phyloP scores from a whole-genome alignment of 1,140 invertebrate species.

The Dolichoris vasculosae region DNA sequence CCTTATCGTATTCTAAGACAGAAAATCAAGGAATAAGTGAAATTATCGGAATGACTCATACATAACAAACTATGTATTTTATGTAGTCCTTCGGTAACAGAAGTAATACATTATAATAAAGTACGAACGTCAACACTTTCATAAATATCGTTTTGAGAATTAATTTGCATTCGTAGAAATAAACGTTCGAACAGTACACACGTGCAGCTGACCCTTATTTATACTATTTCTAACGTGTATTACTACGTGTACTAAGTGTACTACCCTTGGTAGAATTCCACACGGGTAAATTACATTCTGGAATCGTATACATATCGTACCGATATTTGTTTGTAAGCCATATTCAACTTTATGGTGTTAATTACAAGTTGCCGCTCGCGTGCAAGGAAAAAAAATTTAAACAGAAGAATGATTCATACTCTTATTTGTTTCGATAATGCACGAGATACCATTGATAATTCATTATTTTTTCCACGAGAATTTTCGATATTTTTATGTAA shows the following conservation, averaged over 20 bases:
- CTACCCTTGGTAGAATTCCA: conserved; percentile 2
- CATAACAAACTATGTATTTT: neutral
- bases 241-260: too few relatives aligned
- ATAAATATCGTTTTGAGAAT: neutral
- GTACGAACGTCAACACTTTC: neutral
- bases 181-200: neutral
- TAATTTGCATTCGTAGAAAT: neutral
- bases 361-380: neutral
- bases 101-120: neutral
- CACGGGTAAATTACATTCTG: neutral
- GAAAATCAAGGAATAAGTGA: neutral
- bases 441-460: neutral
- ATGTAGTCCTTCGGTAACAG: neutral
- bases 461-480: neutral
- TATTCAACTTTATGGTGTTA: conserved; percentile 27
- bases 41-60: neutral
- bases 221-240: neutral
- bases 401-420: neutral
- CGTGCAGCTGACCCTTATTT: neutral
- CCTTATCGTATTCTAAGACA: too few relatives aligned
- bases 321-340: neutral
- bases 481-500: conserved; percentile 7
- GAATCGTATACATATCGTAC: neutral
- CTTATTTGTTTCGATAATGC: neutral
- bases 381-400: neutral